Evolutionary conservation across 2,113 vertebrate genomes (phyloP).

Genomic region (Tichodroma muraria): DNA sequence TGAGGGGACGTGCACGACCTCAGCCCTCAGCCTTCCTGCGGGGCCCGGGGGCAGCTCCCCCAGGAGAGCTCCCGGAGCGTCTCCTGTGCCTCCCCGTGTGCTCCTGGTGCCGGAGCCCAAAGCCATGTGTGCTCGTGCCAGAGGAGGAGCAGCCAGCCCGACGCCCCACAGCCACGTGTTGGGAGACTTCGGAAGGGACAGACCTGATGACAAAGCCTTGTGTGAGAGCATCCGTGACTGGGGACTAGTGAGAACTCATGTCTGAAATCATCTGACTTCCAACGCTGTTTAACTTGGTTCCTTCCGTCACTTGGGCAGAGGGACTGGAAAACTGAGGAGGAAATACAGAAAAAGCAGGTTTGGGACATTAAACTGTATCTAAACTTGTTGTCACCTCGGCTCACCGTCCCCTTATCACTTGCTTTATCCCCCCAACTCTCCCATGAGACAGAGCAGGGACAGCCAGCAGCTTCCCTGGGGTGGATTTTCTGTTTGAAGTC

Average conservation of each 20-base stretch:
- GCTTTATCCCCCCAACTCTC: not conserved
- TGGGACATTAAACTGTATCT: not conserved
- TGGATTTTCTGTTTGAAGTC: not conserved
- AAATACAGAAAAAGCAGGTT: not conserved
- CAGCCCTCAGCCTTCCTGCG: not conserved
- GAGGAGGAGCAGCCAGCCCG: not conserved
- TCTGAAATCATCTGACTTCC: not conserved
- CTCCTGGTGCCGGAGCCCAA: fast-evolving
- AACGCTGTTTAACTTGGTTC: fast-evolving
- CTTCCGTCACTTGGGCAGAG: not conserved
- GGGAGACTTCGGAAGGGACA: not conserved
- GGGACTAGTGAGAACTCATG: fast-evolving
- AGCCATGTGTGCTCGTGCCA: not conserved
- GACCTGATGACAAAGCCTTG: not conserved
- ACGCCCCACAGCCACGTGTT: fast-evolving
- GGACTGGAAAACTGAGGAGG: not conserved
- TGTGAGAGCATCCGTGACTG: not conserved
- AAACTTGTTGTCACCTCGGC: not conserved
- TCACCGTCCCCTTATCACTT: not conserved
- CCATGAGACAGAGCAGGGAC: not conserved
- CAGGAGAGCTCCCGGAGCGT: not conserved
- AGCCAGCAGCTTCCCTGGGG: not conserved
- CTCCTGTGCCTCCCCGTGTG: not conserved
- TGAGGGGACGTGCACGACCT: not conserved
- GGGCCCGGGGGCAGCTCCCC: not conserved